Base-by-base conservation (phyloP, 2,797 vertebrate genomes). In the Ciconia nigra region DNA sequence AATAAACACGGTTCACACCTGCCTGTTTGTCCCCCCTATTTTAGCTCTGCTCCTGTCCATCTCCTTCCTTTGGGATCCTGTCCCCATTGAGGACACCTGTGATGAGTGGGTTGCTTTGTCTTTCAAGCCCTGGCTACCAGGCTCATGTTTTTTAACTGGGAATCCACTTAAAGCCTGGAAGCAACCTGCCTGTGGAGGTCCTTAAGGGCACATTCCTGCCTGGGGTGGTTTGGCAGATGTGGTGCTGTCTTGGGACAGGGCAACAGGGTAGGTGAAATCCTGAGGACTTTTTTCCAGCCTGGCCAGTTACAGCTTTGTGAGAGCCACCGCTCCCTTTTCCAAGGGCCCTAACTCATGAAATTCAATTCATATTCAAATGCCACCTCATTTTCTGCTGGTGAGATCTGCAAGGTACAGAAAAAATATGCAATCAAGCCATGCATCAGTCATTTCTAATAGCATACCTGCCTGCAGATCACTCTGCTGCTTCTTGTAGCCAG, bases 351-450 rank as follows among this genome's bases (percentile, higher is more conserved):
- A 37, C 7, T 47, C 9, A 7, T 9, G 14, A 86, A 37, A 61
- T 76, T 15, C 7, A 49, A 6, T 22, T 65, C 7, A 16, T n/a
- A 6, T 80, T 70, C 26, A 54, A 76, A 70, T 54, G 29, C 20
- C 22, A 85, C 11, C 19, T 87, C 6, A 7, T 72, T 49, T 88
- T 65, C 83, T 88, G n/a, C 20, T 33, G 52, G 2, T n/a, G 44
- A 17, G 2, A 4, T 29, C 49, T 47, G 4, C 37, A 31, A 61
- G 4, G 6, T 12, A 28, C 17, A 78, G 33, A 55, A 85, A 71
- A 65, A 31, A 4, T 0, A 3, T 0, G 8, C 6, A 14, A 26
- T 13, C 0, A 1, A 54, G 29, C 8, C 71, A 22, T 9, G 25
- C 10, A 0, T 52, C 65, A 7, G 4, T n/a, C 39, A 39, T 8